Percentiles rank a stretch among this genome's conserved stretches.
Conservation (phyloP, 2,888 invertebrate species). For the Scaptomyza flava region DNA sequence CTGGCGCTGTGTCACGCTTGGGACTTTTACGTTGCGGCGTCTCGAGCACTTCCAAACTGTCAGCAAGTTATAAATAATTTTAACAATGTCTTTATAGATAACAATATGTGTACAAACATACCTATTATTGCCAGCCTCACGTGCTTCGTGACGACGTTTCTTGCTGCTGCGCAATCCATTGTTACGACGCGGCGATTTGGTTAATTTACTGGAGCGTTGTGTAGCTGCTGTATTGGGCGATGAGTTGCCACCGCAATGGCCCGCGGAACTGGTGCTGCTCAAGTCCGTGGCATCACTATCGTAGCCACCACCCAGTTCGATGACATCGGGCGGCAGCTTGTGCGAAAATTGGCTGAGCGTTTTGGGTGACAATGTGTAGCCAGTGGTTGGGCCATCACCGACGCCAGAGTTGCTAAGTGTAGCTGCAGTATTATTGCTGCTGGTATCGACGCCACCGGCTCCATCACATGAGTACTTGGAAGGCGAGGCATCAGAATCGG, state of each 20-base stretch:
- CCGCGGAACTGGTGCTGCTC: constrained; percentile 83
- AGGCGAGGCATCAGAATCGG: constrained; percentile 81
- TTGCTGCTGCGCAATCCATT: constrained; percentile 59
- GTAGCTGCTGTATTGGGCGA: constrained; percentile 68
- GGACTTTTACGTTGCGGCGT: constrained; percentile 73
- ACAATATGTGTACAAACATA: not conserved
- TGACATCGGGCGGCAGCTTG: constrained; percentile 67
- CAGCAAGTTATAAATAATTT: not conserved
- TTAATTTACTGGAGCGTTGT: constrained; percentile 51
- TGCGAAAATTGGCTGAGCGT: constrained; percentile 65
- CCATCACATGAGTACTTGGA: constrained; percentile 76
- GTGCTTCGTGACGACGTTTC: constrained; percentile 76
- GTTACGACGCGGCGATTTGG: constrained; percentile 64
- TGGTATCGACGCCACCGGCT: constrained; percentile 41
- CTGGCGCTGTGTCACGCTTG: constrained; percentile 61
- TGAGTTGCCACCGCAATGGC: constrained; percentile 69
- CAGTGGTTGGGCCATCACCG: constrained; percentile 33
- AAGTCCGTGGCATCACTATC: constrained; percentile 84
- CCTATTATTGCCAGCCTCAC: constrained; percentile 51
- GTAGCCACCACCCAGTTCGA: constrained; percentile 64
- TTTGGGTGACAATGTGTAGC: constrained; percentile 68
- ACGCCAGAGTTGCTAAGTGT: constrained; percentile 38
- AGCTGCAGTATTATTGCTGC: constrained; percentile 34
- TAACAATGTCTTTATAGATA: not conserved
- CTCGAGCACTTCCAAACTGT: constrained; percentile 55